Percentiles rank a stretch among this genome's conserved stretches.
Evolutionary conservation across 2,888 invertebrate species (phyloP).

Genomic region (Argyresthia goedartella): DNA sequence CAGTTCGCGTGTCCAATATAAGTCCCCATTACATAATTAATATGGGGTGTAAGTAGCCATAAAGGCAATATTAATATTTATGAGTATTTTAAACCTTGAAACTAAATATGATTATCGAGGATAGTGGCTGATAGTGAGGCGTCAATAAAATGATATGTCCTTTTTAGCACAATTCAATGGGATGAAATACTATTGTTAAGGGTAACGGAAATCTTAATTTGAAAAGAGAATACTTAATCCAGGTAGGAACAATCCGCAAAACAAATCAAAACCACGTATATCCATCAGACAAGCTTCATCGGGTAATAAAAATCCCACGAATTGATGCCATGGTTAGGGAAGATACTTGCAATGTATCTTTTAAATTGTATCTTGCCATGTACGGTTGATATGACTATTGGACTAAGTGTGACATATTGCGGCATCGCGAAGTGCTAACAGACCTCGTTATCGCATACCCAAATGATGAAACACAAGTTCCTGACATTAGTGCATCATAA

Average conservation of each 20-base stretch:
- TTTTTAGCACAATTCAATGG: too few relatives aligned
- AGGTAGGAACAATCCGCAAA: too few relatives aligned
- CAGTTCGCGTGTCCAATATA: constrained; percentile 60
- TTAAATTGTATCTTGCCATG: background rate
- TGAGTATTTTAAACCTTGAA: constrained; percentile 44
- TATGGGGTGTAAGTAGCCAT: constrained; percentile 48
- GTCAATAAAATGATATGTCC: too few relatives aligned
- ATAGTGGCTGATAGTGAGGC: background rate
- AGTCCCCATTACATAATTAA: constrained; percentile 67
- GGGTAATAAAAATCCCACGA: too few relatives aligned
- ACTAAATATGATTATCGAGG: constrained; percentile 9
- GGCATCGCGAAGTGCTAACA: background rate
- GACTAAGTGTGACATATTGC: background rate
- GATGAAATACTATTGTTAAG: too few relatives aligned
- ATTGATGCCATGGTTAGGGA: too few relatives aligned
- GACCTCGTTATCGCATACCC: too few relatives aligned
- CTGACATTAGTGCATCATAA: background rate
- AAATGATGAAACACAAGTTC: background rate
- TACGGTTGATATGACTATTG: background rate
- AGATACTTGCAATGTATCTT: too few relatives aligned
- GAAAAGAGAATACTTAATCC: background rate
- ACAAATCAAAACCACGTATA: too few relatives aligned
- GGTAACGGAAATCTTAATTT: too few relatives aligned
- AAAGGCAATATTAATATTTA: constrained; percentile 39
- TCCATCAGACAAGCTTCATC: too few relatives aligned